Evolutionary conservation across 64 coral and sea anemone species (phyloP), one percentile per base, ranked within the genome.

Genomic region (Montipora sp.): DNA sequence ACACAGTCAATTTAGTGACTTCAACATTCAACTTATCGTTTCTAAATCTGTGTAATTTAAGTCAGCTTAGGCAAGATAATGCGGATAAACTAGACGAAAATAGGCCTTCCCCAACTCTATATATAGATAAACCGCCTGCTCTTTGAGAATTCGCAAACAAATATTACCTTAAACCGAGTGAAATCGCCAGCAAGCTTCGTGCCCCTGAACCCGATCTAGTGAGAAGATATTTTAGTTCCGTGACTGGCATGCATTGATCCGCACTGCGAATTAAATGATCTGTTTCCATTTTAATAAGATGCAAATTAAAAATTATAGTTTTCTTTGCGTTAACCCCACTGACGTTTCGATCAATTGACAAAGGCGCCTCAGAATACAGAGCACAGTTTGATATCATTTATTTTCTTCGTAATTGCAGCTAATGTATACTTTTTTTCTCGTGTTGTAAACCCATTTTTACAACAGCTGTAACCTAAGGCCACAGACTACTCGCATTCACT

Each of bases 231-330:
- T 71, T 21, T 49, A 14, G 5, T 47, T 78, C 9, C 75, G 75
- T 78, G 75, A 78, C 75, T 20, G 13, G 22, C 27, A 50, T 78
- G 22, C 27, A 50, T 78, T 78, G 75, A 49, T 78, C 75, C 16
- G 75, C 7, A 14, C 16, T 45, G 11, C 7, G 20, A 75, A 3
- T 78, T 48, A 19, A 18, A 46, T 78, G 60, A 63, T 15, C 75
- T 49, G 8, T 47, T 78, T 78, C 45, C 75, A 49, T 78, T 48
- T 78, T 78, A 78, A 78, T 78, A 10, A 71, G 3, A 78, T 78
- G 75, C 75, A 78, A 78, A 78, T 78, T 45, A 78, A 48, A 43
- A 49, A 47, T 78, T 45, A 18, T 5, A 48, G 47, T 19, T 49
- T 19, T 6, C 45, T 13, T 13, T 10, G 75, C 5, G 4, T 49